Conservation (phyloP, 2,113 vertebrate genomes). For the Zapus hudsonius region DNA sequence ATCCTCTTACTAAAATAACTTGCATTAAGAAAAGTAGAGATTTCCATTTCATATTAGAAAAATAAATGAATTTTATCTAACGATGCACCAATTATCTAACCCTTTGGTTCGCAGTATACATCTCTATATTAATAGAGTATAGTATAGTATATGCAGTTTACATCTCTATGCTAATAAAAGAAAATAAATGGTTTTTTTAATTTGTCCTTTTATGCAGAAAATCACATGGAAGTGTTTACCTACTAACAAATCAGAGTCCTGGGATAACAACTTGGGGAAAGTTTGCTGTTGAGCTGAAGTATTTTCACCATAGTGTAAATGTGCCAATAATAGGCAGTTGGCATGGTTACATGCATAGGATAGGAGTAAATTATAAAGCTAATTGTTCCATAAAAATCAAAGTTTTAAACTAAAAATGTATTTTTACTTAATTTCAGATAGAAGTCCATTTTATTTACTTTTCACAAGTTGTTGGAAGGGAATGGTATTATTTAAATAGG, state of each 20-base stretch:
- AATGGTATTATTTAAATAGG: neutral
- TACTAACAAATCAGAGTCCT: neutral
- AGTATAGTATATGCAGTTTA: neutral
- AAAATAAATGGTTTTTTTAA: neutral
- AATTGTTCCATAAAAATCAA: neutral
- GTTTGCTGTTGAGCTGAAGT: neutral
- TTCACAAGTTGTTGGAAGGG: neutral
- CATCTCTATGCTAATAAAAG: slow-evolving; percentile 34
- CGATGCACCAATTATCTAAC: neutral
- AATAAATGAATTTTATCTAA: too few species aligned
- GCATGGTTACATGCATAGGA: neutral
- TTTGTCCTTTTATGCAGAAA: neutral
- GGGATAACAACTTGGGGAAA: neutral
- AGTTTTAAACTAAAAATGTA: slow-evolving; percentile 30
- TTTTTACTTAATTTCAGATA: slow-evolving; percentile 44
- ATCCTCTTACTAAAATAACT: slow-evolving; percentile 3
- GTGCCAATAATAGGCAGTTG: neutral
- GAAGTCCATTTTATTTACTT: slow-evolving; percentile 35
- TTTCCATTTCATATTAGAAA: slow-evolving; percentile 2
- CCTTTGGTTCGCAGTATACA: neutral
- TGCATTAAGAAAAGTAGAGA: neutral
- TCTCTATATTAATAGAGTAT: slow-evolving; percentile 19
- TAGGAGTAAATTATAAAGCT: neutral
- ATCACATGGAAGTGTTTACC: neutral
- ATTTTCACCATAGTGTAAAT: neutral